phyloP scores from a whole-genome alignment of 2,113 vertebrate genomes.

The Coptodon bakossiorum region DNA sequence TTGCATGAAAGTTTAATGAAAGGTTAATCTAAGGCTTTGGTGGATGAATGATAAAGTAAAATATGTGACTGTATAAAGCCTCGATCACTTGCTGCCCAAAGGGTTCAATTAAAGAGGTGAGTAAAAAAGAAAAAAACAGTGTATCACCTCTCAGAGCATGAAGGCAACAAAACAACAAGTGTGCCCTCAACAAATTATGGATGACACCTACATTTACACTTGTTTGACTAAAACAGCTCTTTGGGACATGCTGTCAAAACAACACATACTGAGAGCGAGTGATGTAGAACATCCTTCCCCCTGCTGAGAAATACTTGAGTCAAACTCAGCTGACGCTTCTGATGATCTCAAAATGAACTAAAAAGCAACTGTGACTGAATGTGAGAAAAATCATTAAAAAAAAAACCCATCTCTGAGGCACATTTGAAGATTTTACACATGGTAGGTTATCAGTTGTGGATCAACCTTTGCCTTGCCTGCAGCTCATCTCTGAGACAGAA shows the following conservation, averaged over 20 bases:
- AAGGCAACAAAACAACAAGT: neutral
- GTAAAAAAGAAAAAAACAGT: neutral
- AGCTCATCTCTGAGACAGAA: neutral
- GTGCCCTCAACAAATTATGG: neutral
- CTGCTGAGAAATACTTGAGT: neutral
- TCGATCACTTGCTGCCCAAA: neutral
- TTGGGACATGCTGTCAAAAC: conserved; percentile 6
- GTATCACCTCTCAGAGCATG: neutral
- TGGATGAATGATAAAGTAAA: neutral
- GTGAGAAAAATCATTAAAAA: neutral
- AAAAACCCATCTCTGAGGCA: neutral
- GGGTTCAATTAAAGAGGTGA: conserved; percentile 5
- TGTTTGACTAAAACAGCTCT: neutral
- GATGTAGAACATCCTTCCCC: neutral
- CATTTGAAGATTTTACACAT: neutral
- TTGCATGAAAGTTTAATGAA: conserved; percentile 6
- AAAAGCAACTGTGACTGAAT: neutral
- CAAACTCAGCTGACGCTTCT: neutral
- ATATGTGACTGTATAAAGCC: neutral
- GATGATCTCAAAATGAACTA: neutral
- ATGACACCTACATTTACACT: neutral
- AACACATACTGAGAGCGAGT: neutral
- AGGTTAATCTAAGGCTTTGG: neutral
- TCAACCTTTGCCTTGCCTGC: neutral
- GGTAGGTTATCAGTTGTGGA: neutral